phyloP scores from a whole-genome alignment of 2,113 vertebrate species.

The Ploceus nigricollis region DNA sequence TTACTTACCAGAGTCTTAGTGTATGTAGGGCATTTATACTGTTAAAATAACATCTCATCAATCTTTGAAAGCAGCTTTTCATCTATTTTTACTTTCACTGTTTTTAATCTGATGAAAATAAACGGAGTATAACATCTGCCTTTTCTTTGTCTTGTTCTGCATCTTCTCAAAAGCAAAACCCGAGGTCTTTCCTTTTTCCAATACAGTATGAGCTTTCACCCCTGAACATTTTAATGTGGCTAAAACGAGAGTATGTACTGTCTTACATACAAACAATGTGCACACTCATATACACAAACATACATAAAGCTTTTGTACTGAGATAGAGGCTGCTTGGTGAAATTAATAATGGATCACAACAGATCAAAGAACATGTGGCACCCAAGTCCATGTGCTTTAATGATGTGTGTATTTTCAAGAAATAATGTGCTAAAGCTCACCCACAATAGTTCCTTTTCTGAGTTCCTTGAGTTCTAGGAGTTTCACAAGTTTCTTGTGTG shows the following conservation, averaged over 20 bases:
- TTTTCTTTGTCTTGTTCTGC: not conserved
- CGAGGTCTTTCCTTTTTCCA: not conserved
- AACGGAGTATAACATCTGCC: not conserved
- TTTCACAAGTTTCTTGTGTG: not conserved
- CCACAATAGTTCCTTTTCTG: not conserved
- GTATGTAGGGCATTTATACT: not conserved
- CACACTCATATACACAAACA: not conserved
- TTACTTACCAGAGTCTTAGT: not conserved
- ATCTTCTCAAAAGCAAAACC: not conserved
- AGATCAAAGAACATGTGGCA: not conserved
- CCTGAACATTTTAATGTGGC: not conserved
- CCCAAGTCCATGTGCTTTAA: not conserved
- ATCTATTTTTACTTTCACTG: not conserved
- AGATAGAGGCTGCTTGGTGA: not conserved
- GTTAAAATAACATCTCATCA: not conserved
- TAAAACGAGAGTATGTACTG: not conserved
- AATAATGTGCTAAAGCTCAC: not conserved
- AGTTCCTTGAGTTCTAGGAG: not conserved
- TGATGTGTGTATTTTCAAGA: not conserved
- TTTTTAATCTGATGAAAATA: conserved; percentile 33
- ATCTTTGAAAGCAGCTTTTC: not conserved
- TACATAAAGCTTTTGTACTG: not conserved
- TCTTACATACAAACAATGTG: not conserved
- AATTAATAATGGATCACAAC: not conserved
- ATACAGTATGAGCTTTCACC: not conserved